Evolutionary conservation across 1,140 invertebrate genomes (phyloP), one percentile per base, ranked within the genome.

Genomic region (Drosophila azteca): DNA sequence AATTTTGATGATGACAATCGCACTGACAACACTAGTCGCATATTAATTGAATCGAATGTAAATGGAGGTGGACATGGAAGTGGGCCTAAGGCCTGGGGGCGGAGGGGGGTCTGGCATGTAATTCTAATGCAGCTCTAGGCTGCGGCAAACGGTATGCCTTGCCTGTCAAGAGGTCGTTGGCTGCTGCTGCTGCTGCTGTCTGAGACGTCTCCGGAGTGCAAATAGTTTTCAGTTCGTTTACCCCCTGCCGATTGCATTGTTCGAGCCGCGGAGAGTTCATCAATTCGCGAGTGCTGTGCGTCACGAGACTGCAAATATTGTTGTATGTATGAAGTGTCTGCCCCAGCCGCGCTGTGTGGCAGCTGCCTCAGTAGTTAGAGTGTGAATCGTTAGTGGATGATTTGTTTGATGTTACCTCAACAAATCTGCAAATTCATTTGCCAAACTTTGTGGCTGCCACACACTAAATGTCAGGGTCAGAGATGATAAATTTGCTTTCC

Each of bases 1-100:
- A 82, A 87, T 88, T 88, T 84, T 88, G 83, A 67, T 70, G 82
- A 87, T 84, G 80, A 84, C 80, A 77, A 79, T 70, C 70, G 61
- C 46, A 45, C 35, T 57, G 58, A 70, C 62, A 82, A 61, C 60
- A 51, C 58, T 17, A 43, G 45, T 67, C 68, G 82, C 83, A 87
- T 87, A 82, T 82, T 88, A 82, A 87, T 82, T 35, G 59, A 76
- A 53, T 53, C 51, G 39, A 76, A 69, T 67, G 72, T 66, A 68
- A 70, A 85, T 77, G 62, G 71, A 66, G 66, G 77, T 81, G 64
- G 63, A 77, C 68, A 66, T 80, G 71, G 65, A 88, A 88, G 70
- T 88, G 82, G 75, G 76, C 72, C 73, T 77, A 64, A 66, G 62
- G 52, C 59, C 29, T 17, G 26, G 46, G 45, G 70, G 17, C 17